Evolutionary conservation across 2,888 invertebrate species (phyloP).

Genomic region (Melanostoma scalare): DNA sequence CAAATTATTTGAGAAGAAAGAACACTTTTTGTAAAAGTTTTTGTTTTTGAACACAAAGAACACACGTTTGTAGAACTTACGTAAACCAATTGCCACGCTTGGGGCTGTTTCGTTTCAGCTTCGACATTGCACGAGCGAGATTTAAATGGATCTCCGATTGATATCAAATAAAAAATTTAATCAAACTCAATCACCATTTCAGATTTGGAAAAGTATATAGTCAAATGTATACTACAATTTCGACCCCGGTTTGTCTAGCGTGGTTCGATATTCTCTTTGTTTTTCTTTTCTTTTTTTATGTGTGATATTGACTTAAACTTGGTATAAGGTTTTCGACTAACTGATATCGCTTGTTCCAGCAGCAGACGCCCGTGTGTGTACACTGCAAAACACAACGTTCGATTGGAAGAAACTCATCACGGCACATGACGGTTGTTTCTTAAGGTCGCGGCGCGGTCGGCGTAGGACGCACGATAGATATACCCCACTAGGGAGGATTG

Average conservation of each 20-base stretch:
- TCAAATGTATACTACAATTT: background rate
- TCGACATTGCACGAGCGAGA: slow-evolving; percentile 50
- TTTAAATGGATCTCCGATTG: slow-evolving; percentile 18
- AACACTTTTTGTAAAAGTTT: background rate
- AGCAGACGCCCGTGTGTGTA: slow-evolving; percentile 40
- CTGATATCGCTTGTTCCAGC: slow-evolving; percentile 34
- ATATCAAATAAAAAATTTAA: slow-evolving; percentile 21
- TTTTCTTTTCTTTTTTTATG: background rate
- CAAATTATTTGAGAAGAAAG: slow-evolving; percentile 1
- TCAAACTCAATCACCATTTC: slow-evolving; percentile 53
- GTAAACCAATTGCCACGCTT: slow-evolving; percentile 81
- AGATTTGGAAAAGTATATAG: slow-evolving; percentile 33
- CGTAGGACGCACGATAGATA: slow-evolving; percentile 12
- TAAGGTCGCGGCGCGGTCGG: background rate
- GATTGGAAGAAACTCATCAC: slow-evolving; percentile 58
- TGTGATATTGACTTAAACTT: background rate
- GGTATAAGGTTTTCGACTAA: background rate
- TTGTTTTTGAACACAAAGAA: background rate
- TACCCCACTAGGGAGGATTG: slow-evolving; percentile 18
- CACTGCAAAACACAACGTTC: slow-evolving; percentile 48
- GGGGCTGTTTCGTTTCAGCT: slow-evolving; percentile 76
- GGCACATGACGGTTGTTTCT: slow-evolving; percentile 1
- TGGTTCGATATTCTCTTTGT: background rate
- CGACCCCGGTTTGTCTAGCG: slow-evolving; percentile 51
- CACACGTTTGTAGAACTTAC: slow-evolving; percentile 77